These are phyloP conservation scores for Steinernema scapterisci DNA, from an alignment of 2,888 invertebrate species.

Conservation along the genomic window DNA sequence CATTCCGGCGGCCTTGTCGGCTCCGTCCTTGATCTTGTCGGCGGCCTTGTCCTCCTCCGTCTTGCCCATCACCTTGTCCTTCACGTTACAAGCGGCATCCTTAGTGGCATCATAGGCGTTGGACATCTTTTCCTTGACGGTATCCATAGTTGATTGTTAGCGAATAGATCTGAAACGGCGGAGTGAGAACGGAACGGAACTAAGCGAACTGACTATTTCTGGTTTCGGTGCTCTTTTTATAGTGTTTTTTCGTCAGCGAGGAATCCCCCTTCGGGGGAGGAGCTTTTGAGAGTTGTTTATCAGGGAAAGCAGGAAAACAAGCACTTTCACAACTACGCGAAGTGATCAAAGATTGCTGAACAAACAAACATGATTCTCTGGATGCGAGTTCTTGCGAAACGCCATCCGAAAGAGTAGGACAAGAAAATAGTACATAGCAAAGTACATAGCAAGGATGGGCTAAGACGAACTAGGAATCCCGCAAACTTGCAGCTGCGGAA, in stretches of 20 bases:
- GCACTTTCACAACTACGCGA: too few relatives aligned
- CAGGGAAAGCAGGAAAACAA: too few relatives aligned
- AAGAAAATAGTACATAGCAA: too few relatives aligned
- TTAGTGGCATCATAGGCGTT: conserved; percentile 26
- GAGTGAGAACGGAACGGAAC: background rate
- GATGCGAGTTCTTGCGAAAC: too few relatives aligned
- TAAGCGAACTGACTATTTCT: background rate
- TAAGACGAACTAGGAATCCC: too few relatives aligned
- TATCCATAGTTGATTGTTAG: background rate
- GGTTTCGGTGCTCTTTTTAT: background rate
- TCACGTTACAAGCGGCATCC: conserved; percentile 34
- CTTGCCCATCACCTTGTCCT: conserved; percentile 40
- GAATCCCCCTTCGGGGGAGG: background rate
- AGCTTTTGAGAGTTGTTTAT: background rate
- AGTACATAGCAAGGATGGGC: too few relatives aligned
- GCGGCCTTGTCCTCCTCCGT: conserved; percentile 39
- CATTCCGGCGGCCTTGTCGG: conserved; percentile 38
- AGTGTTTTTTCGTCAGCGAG: background rate
- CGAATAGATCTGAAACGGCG: background rate
- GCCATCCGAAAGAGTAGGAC: too few relatives aligned
- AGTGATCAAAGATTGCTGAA: too few relatives aligned
- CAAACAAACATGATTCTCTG: too few relatives aligned
- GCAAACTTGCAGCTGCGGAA: too few relatives aligned
- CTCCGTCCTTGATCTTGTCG: conserved; percentile 38
- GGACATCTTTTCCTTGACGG: conserved; percentile 20